Base-by-base conservation (phyloP, 2,113 vertebrate genomes). In the Hoplias malabaricus region DNA sequence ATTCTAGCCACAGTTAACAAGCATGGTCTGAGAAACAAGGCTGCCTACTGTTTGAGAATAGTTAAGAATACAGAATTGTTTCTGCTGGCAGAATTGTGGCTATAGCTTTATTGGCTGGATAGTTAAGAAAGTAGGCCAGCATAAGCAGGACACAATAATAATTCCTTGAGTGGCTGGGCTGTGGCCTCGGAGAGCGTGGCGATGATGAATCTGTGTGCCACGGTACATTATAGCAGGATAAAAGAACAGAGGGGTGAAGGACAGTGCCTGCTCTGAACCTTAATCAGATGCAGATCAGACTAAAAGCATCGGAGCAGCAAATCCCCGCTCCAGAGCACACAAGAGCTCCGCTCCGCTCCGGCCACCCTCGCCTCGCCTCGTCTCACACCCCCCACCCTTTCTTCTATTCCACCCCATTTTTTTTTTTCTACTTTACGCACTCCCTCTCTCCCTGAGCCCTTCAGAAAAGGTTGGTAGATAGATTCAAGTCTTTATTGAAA, bases 401-500 rank as follows among this genome's bases (percentile, higher is more conserved):
- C 88, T 91, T 79, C n/a, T 43, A 73, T 80, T 61, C 69, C 56
- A n/a, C 23, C 46, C 33, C 46, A 50, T 42, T 54, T 93, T 90
- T 16, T 68, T 43, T 50, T 27, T 94, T 93, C 90, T 65, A 57
- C 68, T 62, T 16, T 53, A 25, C 31, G 19, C 67, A 25, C 77
- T 73, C 50, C 62, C 79, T 74, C 36, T 69, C 74, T 82, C 77
- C 77, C 72, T 23, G 89, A 86, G 91, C 90, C 91, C 89, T 88
- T 93, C 91, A 93, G 93, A 94, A 84, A 92, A 90, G 93, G 88
- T 90, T 86, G 90, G 75, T 77, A 94, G 94, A 96, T 95, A 93
- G 94, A 98, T 97, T 96, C 91, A 23, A 94, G 93, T 94, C 95
- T 96, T 96, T 98, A 98, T 96, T 98, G 96, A 97, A 98, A 97